Evolutionary conservation across 2,113 vertebrate species (phyloP), one percentile per base, ranked within the genome.

Genomic region (Solea solea): DNA sequence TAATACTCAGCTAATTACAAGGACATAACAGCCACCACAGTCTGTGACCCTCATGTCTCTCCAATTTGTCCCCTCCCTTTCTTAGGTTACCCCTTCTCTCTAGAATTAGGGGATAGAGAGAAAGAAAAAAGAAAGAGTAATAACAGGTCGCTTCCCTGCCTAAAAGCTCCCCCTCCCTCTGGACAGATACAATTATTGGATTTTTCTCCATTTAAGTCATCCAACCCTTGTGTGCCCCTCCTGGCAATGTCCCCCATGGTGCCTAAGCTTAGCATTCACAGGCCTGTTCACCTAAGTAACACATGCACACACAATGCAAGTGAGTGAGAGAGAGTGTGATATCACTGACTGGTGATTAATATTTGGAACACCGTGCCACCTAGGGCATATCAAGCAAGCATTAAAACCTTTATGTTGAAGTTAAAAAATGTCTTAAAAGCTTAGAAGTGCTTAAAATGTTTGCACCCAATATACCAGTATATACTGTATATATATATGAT

Each of bases 1-100:
- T 91, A 91, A 91, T 90, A 88, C 90, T 91, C 85, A 80, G 90
- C 89, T 91, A 91, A 92, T 92, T 91, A 92, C 89, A 91, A 90
- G 86, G 86, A 89, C 90, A 92, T 92, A 91, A 80, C 87, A 90
- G 88, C 85, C 72, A 90, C 88, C 86, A 86, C 88, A 80, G 83
- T 57, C 78, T 14, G 49, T 74, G 76, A 76, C 78, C 81, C 81
- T 82, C 74, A 76, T 80, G 78, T 78, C 76, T 69, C 78, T 74
- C 68, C 59, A 56, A 70, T 57, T 45, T 46, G 15, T 39, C 72
- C 81, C 77, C 74, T 83, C 82, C 81, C 81, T 81, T 91, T 85
- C 87, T 92, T 85, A 68, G 76, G 76, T 88, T 85, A 80, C 83
- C 81, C 84, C 81, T 74, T 80, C 82, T 77, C 57, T 76, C 77